These are phyloP conservation scores for Clupea harengus DNA, from an alignment of 2,113 vertebrate genomes.

Conservation along the genomic window DNA sequence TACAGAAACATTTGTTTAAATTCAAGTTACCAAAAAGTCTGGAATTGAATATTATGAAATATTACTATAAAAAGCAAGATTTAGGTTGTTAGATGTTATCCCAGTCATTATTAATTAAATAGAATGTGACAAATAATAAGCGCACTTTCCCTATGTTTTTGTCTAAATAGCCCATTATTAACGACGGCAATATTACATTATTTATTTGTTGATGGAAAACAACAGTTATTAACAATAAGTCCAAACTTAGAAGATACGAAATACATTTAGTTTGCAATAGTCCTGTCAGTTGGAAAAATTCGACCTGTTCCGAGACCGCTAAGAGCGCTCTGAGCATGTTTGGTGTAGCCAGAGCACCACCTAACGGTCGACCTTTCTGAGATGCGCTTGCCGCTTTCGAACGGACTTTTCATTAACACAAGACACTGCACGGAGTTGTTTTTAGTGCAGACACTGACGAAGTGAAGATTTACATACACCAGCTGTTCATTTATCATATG, in stretches of 20 bases:
- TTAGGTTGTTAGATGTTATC: too few species aligned
- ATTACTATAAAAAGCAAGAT: background rate
- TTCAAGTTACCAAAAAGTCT: background rate
- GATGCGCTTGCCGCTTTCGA: background rate
- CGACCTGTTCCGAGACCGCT: background rate
- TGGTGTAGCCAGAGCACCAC: conserved; percentile 57
- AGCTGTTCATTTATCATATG: background rate
- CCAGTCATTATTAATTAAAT: background rate
- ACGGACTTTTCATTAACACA: background rate
- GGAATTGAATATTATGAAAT: background rate
- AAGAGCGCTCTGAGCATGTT: background rate
- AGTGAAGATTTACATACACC: background rate
- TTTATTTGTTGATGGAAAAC: background rate
- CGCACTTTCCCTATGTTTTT: background rate
- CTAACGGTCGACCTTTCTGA: conserved; percentile 39
- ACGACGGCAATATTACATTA: background rate
- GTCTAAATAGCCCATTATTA: background rate
- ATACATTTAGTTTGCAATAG: background rate
- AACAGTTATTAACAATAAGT: background rate
- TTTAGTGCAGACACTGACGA: background rate
- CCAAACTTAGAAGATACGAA: background rate
- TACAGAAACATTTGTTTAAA: background rate
- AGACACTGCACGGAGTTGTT: background rate
- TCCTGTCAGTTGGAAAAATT: background rate
- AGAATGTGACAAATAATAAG: background rate